Percentiles rank a stretch among this genome's conserved stretches.
phyloP scores from a whole-genome alignment of 1,140 invertebrate genomes.

The Laupala kohalensis region DNA sequence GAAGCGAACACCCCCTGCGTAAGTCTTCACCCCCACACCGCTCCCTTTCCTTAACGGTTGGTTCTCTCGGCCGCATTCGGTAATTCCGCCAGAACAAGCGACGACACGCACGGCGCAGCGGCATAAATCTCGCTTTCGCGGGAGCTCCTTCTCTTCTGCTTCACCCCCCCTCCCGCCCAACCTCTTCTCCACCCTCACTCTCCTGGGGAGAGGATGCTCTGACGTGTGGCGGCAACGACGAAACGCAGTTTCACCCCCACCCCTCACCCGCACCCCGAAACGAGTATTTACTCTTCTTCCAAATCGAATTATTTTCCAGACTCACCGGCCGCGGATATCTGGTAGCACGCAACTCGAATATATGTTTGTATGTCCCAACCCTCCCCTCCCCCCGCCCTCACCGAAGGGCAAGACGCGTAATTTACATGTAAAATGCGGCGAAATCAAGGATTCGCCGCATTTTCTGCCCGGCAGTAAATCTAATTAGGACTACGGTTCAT shows the following conservation, averaged over 20 bases:
- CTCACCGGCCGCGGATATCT: neutral
- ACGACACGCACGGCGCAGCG: no score
- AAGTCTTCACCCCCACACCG: no score
- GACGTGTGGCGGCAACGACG: neutral
- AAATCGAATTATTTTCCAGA: neutral
- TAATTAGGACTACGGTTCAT: neutral
- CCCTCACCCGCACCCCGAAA: neutral
- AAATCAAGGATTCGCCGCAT: neutral
- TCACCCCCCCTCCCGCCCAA: neutral
- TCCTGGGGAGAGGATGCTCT: neutral
- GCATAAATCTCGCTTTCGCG: no score
- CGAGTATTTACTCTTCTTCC: neutral
- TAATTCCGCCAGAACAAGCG: no score
- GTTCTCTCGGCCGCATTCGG: no score
- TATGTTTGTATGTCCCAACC: neutral
- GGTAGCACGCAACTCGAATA: neutral
- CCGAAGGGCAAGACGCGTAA: neutral
- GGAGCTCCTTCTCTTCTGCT: neutral
- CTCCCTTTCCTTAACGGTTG: no score
- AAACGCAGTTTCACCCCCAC: neutral
- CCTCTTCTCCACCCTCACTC: neutral
- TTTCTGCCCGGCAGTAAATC: neutral
- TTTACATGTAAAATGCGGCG: neutral
- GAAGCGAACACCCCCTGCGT: no score
- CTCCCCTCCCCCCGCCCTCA: neutral